Evolutionary conservation across 1,140 invertebrate genomes (phyloP), one percentile per base, ranked within the genome.

Genomic region (Phthorimaea operculella): DNA sequence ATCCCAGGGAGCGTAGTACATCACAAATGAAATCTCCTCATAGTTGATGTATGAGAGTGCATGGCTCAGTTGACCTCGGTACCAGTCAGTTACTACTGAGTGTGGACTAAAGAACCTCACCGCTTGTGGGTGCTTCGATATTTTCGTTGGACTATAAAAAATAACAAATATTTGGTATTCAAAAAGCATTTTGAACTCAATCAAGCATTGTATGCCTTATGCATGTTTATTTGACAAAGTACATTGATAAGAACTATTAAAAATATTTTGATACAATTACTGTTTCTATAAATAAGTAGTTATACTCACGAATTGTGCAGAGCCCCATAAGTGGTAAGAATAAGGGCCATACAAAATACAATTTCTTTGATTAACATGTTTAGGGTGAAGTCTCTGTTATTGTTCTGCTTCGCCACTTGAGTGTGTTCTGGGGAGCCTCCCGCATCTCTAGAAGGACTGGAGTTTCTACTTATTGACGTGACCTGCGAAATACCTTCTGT

Each of bases 1-100:
- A 88, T 94, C 93, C 94, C 94, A 96, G 0, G 94, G 94, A 11
- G 94, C 94, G 86, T 96, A 96, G 73, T 92, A 95, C 92, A 96
- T 94, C 34, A 95, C 88, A 87, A 96, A 93, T 51, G 91, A 90
- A 11, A 93, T 80, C 76, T 94, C 92, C 6, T 87, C 87, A 55
- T 86, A 74, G 1, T 87, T 85, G 1, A 92, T 86, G 54, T 85
- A 69, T 28, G 89, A 85, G 5, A 93, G 86, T 39, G 91, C 89
- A 50, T 84, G 80, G 54, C 82, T 84, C 18, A 94, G 76, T 63
- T 94, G 88, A 8, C 93, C 93, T 62, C 87, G 86, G 66, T 92
- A 93, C 86, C 90, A 94, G 79, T 94, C 93, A 36, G 87, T 86
- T 5, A 94, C 87, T 33, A 90, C 53, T 3, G 91, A 91, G 54